Conservation (phyloP, 2,113 vertebrate species). For the Microcebus jonahi region DNA sequence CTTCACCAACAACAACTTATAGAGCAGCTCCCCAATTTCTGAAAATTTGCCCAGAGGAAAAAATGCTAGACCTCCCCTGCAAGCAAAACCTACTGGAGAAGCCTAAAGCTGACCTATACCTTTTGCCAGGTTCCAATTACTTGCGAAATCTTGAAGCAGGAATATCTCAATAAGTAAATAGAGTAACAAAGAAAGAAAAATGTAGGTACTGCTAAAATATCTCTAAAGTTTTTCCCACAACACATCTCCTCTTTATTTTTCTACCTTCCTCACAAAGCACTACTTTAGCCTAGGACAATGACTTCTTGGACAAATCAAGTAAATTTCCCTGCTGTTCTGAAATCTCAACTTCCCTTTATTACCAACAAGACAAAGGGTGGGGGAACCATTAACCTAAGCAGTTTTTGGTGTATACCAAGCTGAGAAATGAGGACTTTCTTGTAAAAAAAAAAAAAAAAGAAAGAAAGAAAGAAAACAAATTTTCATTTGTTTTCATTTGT, state of each 20-base stretch:
- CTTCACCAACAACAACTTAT: neutral
- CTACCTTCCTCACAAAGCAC: neutral
- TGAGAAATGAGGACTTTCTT: neutral
- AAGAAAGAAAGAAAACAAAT: neutral
- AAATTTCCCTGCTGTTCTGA: neutral
- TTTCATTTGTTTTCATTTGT: neutral
- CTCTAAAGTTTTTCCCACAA: neutral
- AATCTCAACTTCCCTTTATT: neutral
- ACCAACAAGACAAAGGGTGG: neutral
- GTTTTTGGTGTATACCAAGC: neutral
- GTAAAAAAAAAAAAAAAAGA: neutral
- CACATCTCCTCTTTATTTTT: neutral
- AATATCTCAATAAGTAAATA: neutral
- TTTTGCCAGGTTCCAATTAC: neutral
- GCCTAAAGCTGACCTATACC: neutral
- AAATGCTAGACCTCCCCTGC: neutral
- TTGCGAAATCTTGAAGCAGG: conserved; percentile 33
- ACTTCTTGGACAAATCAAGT: neutral
- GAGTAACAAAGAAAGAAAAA: conserved; percentile 11
- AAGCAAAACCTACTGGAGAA: neutral
- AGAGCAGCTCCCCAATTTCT: neutral
- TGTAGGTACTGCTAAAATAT: neutral
- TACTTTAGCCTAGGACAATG: neutral
- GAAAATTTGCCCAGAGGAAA: neutral
- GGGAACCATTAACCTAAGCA: neutral